Conservation (phyloP, 1,140 invertebrate species). For the Drosophila kohkoa region DNA sequence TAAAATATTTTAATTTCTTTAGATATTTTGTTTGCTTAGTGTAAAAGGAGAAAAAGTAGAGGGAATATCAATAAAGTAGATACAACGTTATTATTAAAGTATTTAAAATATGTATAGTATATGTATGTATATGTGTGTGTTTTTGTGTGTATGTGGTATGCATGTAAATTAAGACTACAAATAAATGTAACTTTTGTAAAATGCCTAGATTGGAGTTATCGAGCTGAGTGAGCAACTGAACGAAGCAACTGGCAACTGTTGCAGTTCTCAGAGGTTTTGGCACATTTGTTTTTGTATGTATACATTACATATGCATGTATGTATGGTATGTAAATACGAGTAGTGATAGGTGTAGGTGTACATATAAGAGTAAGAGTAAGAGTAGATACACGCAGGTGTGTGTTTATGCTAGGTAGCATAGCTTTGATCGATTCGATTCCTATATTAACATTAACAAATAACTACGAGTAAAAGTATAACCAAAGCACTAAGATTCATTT, state of each 20-base stretch:
- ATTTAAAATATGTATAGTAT: constrained; percentile 22
- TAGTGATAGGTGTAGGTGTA: constrained; percentile 15
- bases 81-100: constrained; percentile 61
- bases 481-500: constrained; percentile 65
- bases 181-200: constrained; percentile 47
- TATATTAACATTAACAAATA: constrained; percentile 80
- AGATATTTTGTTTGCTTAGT: constrained; percentile 59
- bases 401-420: constrained; percentile 24
- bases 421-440: constrained; percentile 61
- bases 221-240: constrained; percentile 28
- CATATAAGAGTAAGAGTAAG: constrained; percentile 1
- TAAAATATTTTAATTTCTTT: constrained; percentile 51
- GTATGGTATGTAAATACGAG: constrained; percentile 27
- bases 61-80: constrained; percentile 51
- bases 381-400: constrained; percentile 23
- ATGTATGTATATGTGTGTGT: constrained; percentile 15
- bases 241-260: constrained; percentile 28
- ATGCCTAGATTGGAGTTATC: constrained; percentile 18
- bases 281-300: constrained; percentile 55
- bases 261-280: constrained; percentile 61
- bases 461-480: constrained; percentile 65
- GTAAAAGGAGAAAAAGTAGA: constrained; percentile 47
- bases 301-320: constrained; percentile 34
- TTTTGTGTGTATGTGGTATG: constrained; percentile 12
- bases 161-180: constrained; percentile 59